A percentile compares a stretch with the other conserved stretches of the same genome.
Conservation (phyloP, 2,888 invertebrate genomes). For the Eurytoma californica region DNA sequence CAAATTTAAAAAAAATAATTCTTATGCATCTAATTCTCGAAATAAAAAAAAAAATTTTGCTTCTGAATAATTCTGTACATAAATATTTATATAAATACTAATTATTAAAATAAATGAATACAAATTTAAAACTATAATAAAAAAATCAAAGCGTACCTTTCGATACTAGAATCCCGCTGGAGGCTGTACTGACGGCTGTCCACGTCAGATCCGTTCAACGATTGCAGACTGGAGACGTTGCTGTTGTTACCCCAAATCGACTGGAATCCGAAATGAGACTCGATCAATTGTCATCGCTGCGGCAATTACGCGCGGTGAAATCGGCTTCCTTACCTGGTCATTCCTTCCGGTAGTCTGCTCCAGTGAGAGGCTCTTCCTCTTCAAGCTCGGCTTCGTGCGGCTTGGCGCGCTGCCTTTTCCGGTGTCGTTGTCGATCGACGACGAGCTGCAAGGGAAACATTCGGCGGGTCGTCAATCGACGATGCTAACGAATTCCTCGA, state of each 20-base stretch:
- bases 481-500: too few species aligned
- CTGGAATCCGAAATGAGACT: constrained; percentile 69
- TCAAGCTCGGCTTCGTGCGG: constrained; percentile 78
- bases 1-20: background rate
- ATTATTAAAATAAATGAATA: background rate
- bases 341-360: constrained; percentile 80
- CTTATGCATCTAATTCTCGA: background rate
- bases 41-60: too few species aligned
- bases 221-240: constrained; percentile 89
- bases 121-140: background rate
- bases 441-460: constrained; percentile 76
- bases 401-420: constrained; percentile 70
- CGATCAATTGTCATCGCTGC: background rate
- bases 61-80: constrained; percentile 10
- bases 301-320: constrained; percentile 66
- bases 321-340: constrained; percentile 67
- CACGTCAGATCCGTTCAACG: constrained; percentile 79
- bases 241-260: constrained; percentile 90
- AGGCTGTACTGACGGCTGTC: constrained; percentile 79
- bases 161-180: constrained; percentile 86
- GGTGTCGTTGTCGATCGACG: constrained; percentile 80
- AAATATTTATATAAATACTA: background rate
- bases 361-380: constrained; percentile 83
- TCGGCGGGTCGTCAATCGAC: background rate
- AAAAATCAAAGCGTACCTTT: constrained; percentile 77